These are phyloP conservation scores for Steinernema hermaphroditum DNA, from an alignment of 2,888 invertebrate species.

Conservation along the genomic window DNA sequence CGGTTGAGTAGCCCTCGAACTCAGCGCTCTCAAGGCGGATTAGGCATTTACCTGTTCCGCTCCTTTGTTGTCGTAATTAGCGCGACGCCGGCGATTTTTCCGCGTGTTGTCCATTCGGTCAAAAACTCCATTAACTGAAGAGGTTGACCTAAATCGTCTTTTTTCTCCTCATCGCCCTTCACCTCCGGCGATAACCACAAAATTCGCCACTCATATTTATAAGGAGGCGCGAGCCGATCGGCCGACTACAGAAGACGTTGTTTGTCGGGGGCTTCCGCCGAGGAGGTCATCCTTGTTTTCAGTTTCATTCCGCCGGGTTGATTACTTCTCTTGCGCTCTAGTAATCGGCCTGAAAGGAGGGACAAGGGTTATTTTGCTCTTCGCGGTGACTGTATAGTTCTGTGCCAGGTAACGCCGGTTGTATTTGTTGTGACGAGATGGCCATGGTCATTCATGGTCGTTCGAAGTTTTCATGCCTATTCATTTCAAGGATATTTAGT, in stretches of 20 bases:
- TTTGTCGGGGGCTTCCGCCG: background rate
- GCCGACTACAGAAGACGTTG: background rate
- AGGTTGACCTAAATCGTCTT: constrained; percentile 31
- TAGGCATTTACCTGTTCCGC: constrained; percentile 21
- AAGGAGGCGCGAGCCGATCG: background rate
- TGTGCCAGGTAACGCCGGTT: too few species aligned
- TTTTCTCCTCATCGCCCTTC: background rate
- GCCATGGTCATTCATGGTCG: too few species aligned
- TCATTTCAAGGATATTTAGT: too few species aligned
- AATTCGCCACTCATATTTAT: constrained; percentile 7
- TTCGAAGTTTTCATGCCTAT: too few species aligned
- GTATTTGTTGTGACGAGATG: too few species aligned
- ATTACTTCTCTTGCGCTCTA: background rate
- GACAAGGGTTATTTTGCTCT: background rate
- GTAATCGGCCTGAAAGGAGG: background rate
- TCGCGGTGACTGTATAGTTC: background rate
- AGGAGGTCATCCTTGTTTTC: constrained; percentile 2
- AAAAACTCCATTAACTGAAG: constrained; percentile 28
- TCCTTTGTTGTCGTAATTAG: constrained; percentile 17
- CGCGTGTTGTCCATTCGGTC: background rate
- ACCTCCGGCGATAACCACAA: background rate
- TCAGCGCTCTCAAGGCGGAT: background rate
- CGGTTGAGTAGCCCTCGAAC: background rate
- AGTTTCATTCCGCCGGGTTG: background rate
- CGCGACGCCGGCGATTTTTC: constrained; percentile 2